Base-by-base conservation (phyloP, 2,113 vertebrate species). In the Sturnus vulgaris region DNA sequence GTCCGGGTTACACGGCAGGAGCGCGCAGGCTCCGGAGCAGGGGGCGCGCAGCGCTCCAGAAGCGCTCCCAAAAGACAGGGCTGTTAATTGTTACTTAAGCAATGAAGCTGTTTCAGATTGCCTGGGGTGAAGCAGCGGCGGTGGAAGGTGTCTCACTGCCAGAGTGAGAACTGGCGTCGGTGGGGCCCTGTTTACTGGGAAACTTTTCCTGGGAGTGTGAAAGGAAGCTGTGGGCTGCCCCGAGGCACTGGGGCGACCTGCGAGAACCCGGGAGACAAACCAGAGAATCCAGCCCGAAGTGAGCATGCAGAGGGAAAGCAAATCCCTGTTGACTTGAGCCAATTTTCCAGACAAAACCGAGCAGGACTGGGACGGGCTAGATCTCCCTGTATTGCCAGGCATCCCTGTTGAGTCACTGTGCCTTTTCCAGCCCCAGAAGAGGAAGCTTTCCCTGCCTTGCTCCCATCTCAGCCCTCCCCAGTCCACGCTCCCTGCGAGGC, bases 81-180 rank as follows among this genome's bases (percentile, higher is more conserved):
- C 61, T 85, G 93, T 72, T 97, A 97, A 97, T 97, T 96, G 94
- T 97, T 97, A 82, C 81, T 97, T 94, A 95, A 96, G 94, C 90
- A 92, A 91, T 88, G 83, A 92, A 93, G 93, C 86, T 92, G 93
- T 80, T 94, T 95, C 92, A 80, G 83, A 93, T 64, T 53, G 93
- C 93, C 95, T 11, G 88, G 73, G 75, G 92, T 89, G 80, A 91
- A 80, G 90, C 79, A 33, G 82, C 3, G 1, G 61, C 1, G 3
- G 66, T 64, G 90, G 84, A 86, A 88, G 89, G 95, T 72, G 61
- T 72, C 39, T 75, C 22, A 8, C 20, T 73, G 76, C 81, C 88
- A 22, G 57, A 57, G 61, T 21, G 86, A 76, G 77, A 86, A 90
- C 46, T 30, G 70, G 44, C 14, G 8, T 63, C 10, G 0, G 2